A percentile compares a stretch with the other conserved stretches of the same genome.
These are phyloP conservation scores for Nematostella vectensis DNA, from an alignment of 92 coral and sea anemone genomes.

Conservation along the genomic window DNA sequence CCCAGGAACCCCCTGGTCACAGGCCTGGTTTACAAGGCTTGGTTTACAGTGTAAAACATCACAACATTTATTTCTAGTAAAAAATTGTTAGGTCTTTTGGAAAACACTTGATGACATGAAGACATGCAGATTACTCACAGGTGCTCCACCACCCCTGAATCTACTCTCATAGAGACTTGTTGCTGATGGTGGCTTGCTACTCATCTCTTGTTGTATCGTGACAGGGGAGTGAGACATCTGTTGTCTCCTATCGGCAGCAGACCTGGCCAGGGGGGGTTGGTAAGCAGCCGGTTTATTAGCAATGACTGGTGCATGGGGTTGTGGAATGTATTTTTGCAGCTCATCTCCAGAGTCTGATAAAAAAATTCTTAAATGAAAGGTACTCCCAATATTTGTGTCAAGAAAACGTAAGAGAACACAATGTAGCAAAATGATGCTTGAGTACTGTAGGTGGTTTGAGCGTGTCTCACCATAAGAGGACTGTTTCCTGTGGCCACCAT, in stretches of 20 bases:
- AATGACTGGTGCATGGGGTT: slow-evolving; percentile 15
- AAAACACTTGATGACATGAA: no score
- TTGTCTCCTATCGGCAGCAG: slow-evolving; percentile 30
- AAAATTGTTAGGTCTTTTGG: no score
- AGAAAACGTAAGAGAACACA: no score
- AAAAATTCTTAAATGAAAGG: no score
- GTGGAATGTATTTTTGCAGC: neutral
- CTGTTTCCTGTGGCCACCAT: slow-evolving; percentile 60
- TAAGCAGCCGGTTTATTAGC: slow-evolving; percentile 41
- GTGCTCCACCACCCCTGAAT: slow-evolving; percentile 37
- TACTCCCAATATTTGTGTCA: no score
- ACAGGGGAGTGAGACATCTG: slow-evolving; percentile 39
- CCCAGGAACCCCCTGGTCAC: no score
- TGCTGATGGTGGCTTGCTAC: slow-evolving; percentile 67
- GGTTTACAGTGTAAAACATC: no score
- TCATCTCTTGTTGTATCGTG: slow-evolving; percentile 75
- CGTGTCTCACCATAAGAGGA: slow-evolving; percentile 56
- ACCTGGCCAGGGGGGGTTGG: slow-evolving; percentile 23
- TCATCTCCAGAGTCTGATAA: slow-evolving; percentile 25
- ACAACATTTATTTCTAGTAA: no score
- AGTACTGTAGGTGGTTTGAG: no score
- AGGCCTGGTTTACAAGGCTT: no score
- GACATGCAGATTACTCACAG: no score
- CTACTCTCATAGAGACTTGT: slow-evolving; percentile 74
- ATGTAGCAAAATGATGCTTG: no score